Evolutionary conservation across 2,888 invertebrate species (phyloP).

Genomic region (Carpatolechia fugitivella): DNA sequence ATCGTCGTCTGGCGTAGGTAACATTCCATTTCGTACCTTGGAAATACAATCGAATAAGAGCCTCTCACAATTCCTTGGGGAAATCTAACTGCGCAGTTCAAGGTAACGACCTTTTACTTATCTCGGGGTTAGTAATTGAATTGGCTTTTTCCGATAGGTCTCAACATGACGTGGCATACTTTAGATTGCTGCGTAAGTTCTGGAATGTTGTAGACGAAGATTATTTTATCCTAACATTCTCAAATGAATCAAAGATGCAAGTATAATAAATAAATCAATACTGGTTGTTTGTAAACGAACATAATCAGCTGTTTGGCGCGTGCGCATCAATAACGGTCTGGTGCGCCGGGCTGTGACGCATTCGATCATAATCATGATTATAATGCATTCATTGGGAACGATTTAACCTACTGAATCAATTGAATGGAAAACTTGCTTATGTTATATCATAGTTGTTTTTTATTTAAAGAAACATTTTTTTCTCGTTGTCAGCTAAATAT

Average conservation of each 20-base stretch:
- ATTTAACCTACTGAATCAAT: constrained; percentile 30
- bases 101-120: constrained; percentile 2
- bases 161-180: background rate
- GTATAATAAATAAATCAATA: constrained; percentile 18
- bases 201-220: background rate
- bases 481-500: too few species aligned
- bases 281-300: constrained; percentile 31
- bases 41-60: background rate
- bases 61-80: constrained; percentile 1
- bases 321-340: constrained; percentile 34
- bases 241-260: too few species aligned
- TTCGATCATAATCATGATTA: constrained; percentile 36
- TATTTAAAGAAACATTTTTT: too few species aligned
- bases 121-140: constrained; percentile 1
- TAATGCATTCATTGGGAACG: constrained; percentile 32
- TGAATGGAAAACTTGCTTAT: background rate
- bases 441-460: too few species aligned
- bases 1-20: constrained; percentile 23
- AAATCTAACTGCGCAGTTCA: constrained; percentile 4
- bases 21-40: background rate
- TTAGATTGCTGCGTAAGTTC: background rate
- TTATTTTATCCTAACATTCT: background rate
- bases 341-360: constrained; percentile 49
- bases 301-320: constrained; percentile 48
- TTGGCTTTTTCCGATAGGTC: background rate